A percentile compares a stretch with the other conserved stretches of the same genome.
phyloP scores from a whole-genome alignment of 92 coral and sea anemone genomes.

The Epizoanthus scotinus region DNA sequence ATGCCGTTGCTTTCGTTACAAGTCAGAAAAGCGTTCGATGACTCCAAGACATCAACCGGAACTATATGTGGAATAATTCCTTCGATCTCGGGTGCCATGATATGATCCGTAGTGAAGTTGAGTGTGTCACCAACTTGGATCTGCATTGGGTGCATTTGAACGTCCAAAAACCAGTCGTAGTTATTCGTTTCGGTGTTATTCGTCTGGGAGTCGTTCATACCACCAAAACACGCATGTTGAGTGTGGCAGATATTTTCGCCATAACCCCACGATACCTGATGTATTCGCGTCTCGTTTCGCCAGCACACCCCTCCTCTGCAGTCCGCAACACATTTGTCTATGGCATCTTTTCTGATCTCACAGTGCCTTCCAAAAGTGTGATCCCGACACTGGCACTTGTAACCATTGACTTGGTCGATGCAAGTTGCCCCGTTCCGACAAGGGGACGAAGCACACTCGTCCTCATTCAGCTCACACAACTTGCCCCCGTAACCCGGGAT shows the following conservation, averaged over 20 bases:
- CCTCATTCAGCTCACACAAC: conserved; percentile 79
- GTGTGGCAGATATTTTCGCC: conserved; percentile 87
- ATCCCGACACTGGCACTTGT: conserved; percentile 73
- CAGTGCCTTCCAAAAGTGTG: conserved; percentile 91
- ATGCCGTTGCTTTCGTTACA: conserved; percentile 83
- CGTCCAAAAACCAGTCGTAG: conserved; percentile 84
- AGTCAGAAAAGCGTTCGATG: conserved; percentile 70
- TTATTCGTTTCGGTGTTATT: conserved; percentile 57
- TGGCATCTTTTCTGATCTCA: conserved; percentile 69
- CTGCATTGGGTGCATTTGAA: conserved; percentile 90
- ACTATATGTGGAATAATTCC: conserved; percentile 77
- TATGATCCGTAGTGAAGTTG: conserved; percentile 85
- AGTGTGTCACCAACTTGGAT: conserved; percentile 88
- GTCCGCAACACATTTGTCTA: conserved; percentile 67
- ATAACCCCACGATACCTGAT: conserved; percentile 85
- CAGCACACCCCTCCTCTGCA: conserved; percentile 90
- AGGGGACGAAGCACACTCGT: conserved; percentile 92
- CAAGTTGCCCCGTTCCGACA: conserved; percentile 92
- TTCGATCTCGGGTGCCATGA: conserved; percentile 64
- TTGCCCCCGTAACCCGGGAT: conserved; percentile 83
- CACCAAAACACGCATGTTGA: conserved; percentile 87
- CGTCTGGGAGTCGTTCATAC: conserved; percentile 60
- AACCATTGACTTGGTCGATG: conserved; percentile 86
- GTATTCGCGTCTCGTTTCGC: conserved; percentile 68
- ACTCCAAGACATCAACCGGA: conserved; percentile 56